Evolutionary conservation across 2,113 vertebrate species (phyloP).

Genomic region (Bufo bufo): DNA sequence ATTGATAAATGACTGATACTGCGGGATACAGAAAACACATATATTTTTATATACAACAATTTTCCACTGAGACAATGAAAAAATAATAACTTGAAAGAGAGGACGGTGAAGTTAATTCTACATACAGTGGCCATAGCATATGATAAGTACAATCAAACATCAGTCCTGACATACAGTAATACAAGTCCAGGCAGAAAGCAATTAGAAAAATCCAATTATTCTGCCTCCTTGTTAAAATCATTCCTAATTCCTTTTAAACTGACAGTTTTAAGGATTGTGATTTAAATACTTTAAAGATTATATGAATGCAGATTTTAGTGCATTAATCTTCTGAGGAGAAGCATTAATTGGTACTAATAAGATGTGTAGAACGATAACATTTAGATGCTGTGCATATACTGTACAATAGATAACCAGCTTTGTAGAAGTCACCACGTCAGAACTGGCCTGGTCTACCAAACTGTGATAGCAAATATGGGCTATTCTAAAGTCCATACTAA

Average conservation of each 20-base stretch:
- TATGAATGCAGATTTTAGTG: slow-evolving; percentile 2
- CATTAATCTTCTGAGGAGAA: slow-evolving; percentile 25
- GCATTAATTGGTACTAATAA: neutral
- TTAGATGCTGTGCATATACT: no score
- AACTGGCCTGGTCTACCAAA: no score
- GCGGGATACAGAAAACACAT: neutral
- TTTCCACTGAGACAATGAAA: slow-evolving; percentile 18
- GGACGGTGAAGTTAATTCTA: neutral
- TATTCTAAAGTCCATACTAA: no score
- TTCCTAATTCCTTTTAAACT: slow-evolving; percentile 31
- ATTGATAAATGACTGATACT: slow-evolving; percentile 38
- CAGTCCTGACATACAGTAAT: slow-evolving; percentile 20
- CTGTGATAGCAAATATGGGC: no score
- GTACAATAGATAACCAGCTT: no score
- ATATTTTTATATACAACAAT: slow-evolving; percentile 29
- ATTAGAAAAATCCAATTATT: slow-evolving; percentile 46
- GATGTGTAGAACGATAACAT: neutral
- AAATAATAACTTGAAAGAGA: neutral
- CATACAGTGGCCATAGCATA: neutral
- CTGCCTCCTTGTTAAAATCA: slow-evolving; percentile 17
- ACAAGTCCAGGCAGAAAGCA: slow-evolving; percentile 22
- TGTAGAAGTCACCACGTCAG: no score
- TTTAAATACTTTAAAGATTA: slow-evolving; percentile 34
- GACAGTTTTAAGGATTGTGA: slow-evolving; percentile 32
- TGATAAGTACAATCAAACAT: slow-evolving; percentile 42